Evolutionary conservation across 2,888 invertebrate genomes (phyloP), one percentile per base, ranked within the genome.

Genomic region (Alviniconcha strummeri): DNA sequence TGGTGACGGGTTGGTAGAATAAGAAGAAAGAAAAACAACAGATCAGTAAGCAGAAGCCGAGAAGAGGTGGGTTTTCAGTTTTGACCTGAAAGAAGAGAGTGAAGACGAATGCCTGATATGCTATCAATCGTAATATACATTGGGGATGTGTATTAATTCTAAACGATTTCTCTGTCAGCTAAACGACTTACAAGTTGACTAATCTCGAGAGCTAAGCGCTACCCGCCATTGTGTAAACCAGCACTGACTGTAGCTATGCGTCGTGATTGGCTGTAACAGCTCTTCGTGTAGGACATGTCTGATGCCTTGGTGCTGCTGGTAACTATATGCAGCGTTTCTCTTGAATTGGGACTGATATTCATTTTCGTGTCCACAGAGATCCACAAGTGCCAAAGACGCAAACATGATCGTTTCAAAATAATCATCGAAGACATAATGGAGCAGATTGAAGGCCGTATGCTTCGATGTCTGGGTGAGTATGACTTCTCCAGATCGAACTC

Each of bases 371-470:
- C 15, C 7, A 36, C 71, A 82, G 82, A 82, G 71, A 77, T 82
- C 57, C 82, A 82, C 82, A 77, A n/a, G 9, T 82, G 82, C 19
- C 17, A 7, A 5, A 36, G 77, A 36, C 77, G 82, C 11, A 55
- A 57, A 64, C 75, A 69, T 17, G 82, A 82, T 8, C 36, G 56
- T 19, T 82, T 82, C 82, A 82, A 52, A 64, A 77, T 7, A 13
- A 77, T 77, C 64, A 36, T 77, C n/a, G 77, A 77, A 19, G 17
- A 19, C 5, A n/a, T 82, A 36, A 82, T 82, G 82, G 52, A 15
- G 56, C 8, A 54, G 8, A 64, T 82, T 69, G 82, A 82, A 69
- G 52, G 13, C 36, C 67, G 54, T n/a, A 82, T 82, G 82, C 11
- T 55, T 4, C 15, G 55, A 52, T 56, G 36, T 52, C 19, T 52